Conservation (phyloP, 92 coral and sea anemone genomes). For the Bergia sp. region DNA sequence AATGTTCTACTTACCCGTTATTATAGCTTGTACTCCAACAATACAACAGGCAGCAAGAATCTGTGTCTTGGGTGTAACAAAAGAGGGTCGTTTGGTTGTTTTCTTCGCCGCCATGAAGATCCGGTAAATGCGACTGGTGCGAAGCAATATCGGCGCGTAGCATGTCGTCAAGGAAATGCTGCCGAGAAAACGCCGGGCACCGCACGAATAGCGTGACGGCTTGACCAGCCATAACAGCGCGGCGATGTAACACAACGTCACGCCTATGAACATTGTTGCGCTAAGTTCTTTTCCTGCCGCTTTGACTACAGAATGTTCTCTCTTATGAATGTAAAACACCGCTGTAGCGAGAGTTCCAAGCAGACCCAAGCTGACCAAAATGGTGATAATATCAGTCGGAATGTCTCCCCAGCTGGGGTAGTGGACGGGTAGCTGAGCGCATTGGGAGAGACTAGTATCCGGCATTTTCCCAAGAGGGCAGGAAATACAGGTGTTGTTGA, state of each 20-base stretch:
- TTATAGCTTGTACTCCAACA: conserved; percentile 14
- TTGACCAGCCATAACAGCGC: conserved; percentile 24
- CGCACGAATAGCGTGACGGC: conserved; percentile 28
- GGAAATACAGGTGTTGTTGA: conserved; percentile 45
- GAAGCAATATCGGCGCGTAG: conserved; percentile 35
- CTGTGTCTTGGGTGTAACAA: conserved; percentile 11
- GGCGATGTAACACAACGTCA: conserved; percentile 32
- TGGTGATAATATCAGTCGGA: conserved; percentile 20
- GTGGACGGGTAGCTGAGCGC: conserved; percentile 3
- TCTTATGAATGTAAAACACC: neutral
- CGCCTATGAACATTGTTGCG: conserved; percentile 13
- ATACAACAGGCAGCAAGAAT: conserved; percentile 7
- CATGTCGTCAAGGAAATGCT: conserved; percentile 32
- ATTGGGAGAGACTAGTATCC: neutral
- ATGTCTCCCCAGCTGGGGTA: conserved; percentile 21
- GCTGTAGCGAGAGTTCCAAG: conserved; percentile 24
- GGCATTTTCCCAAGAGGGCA: conserved; percentile 48
- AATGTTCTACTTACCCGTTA: neutral
- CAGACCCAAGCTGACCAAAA: conserved; percentile 1
- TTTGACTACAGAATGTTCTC: conserved; percentile 22
- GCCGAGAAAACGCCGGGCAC: conserved; percentile 34
- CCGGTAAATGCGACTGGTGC: conserved; percentile 35
- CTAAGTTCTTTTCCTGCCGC: conserved; percentile 30
- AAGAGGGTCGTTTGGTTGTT: conserved; percentile 13
- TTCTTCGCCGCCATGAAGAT: conserved; percentile 26